Base-by-base conservation (phyloP, 2,888 invertebrate species). In the Rhamnusium bicolor region DNA sequence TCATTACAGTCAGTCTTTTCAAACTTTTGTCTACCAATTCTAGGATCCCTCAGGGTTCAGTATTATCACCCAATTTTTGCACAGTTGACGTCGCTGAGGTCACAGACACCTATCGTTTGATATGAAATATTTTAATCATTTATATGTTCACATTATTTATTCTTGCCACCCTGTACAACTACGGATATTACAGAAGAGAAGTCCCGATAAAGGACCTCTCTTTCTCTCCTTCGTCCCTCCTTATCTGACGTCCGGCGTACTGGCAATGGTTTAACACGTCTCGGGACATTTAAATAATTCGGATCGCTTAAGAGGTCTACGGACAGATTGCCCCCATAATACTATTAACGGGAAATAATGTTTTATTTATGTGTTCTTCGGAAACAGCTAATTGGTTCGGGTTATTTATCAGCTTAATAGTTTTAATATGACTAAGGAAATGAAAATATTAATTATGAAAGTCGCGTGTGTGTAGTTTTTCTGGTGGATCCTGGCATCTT, bases 281-380 rank as follows among this genome's bases (percentile, higher is more conserved):
- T 21, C 24, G 40, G 53, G 21, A 19, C 53, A 16, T 62, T 62
- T 65, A 65, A 65, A 65, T 65, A 51, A 65, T 65, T 49, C 27
- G 2, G 40, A 19, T 18, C 63, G 49, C 18, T 29, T 49, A 51
- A 29, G 63, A 18, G 27, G 51, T 60, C 60, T 18, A 19, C 8
- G 18, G 63, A 65, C 63, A 65, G 51, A 65, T 65, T 29, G 63
- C 21, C 32, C 63, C 49, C 32, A n/a, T 60, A 60, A 60, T 58
- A 24, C 27, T 24, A 24, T 58, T 58, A 58, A 58, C 58, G 58
- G 58, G 27, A 27, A 58, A 58, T 58, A 29, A 58, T 58, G 58
- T 58, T 58, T 58, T 58, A 58, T 58, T 58, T 58, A 58, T 53
- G 53, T 21, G 4, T 53, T 53, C 53, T 53, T n/a, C n/a, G 53